These are phyloP conservation scores for Calephelis virginiensis DNA, from an alignment of 1,140 invertebrate species.

Conservation along the genomic window DNA sequence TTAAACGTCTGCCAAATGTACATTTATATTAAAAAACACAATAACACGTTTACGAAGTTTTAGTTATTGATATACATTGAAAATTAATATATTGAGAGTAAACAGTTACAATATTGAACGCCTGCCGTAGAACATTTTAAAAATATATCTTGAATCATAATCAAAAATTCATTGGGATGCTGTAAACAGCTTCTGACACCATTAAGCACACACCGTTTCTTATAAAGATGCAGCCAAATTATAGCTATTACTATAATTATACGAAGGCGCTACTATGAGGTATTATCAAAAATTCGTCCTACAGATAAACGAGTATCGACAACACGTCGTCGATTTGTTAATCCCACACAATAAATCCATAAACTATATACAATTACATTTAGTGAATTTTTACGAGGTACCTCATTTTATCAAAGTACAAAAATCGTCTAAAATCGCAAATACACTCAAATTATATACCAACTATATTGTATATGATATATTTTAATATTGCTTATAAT, in stretches of 20 bases:
- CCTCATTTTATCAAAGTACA: conserved; percentile 20
- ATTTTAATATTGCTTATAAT: conserved; percentile 62
- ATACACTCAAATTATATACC: conserved; percentile 34
- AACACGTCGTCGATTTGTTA: neutral
- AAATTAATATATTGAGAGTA: too few relatives aligned
- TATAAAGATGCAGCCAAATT: too few relatives aligned
- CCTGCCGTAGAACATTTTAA: too few relatives aligned
- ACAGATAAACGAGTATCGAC: neutral
- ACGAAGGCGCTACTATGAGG: neutral
- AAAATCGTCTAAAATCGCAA: conserved; percentile 26
- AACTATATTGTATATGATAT: conserved; percentile 50
- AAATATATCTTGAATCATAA: too few relatives aligned
- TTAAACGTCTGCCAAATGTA: too few relatives aligned
- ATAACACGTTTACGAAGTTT: too few relatives aligned
- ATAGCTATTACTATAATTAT: neutral
- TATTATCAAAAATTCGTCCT: neutral
- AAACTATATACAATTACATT: neutral
- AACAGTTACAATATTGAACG: too few relatives aligned
- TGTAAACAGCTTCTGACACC: too few relatives aligned
- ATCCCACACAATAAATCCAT: conserved; percentile 5
- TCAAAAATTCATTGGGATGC: too few relatives aligned
- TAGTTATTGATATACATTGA: too few relatives aligned
- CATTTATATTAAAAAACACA: too few relatives aligned
- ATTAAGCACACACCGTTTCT: too few relatives aligned
- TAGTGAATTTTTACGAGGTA: conserved; percentile 6